A percentile compares a stretch with the other conserved stretches of the same genome.
phyloP scores from a whole-genome alignment of 1,140 invertebrate genomes.

The Euschistus heros region DNA sequence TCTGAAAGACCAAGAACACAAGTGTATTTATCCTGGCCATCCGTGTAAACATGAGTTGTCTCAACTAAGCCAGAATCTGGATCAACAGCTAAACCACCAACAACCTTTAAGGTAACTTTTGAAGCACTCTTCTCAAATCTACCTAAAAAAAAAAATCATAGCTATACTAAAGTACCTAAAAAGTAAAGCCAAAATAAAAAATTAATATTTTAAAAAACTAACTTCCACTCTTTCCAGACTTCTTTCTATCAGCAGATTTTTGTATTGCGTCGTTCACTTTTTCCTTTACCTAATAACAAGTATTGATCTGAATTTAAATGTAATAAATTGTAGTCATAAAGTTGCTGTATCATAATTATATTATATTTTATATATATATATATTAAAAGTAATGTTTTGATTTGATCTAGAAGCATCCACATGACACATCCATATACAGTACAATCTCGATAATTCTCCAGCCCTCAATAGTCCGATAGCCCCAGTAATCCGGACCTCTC shows the following conservation, averaged over 20 bases:
- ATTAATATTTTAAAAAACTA: neutral
- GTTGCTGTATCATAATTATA: no score
- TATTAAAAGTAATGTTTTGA: no score
- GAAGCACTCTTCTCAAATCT: conserved; percentile 32
- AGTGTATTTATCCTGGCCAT: conserved; percentile 54
- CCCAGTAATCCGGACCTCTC: no score
- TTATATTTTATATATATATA: no score
- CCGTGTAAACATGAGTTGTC: conserved; percentile 65
- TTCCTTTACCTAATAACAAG: conserved; percentile 44
- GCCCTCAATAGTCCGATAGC: no score
- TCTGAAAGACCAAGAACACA: conserved; percentile 75
- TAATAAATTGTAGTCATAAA: no score
- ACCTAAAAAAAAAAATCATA: conserved; percentile 6
- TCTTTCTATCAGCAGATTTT: conserved; percentile 8
- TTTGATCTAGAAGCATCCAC: no score
- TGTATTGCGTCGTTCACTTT: conserved; percentile 44
- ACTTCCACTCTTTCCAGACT: conserved; percentile 25
- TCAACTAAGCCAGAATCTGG: conserved; percentile 75
- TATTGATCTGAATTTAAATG: neutral
- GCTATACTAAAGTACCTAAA: neutral
- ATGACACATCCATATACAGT: no score
- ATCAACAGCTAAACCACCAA: conserved; percentile 80
- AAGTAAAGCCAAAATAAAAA: no score
- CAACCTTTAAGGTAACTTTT: conserved; percentile 65
- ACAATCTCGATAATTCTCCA: no score